Percentiles rank a stretch among this genome's conserved stretches.
Conservation (phyloP, 2,797 vertebrate species). For the Schizopygopsis pylzovi region DNA sequence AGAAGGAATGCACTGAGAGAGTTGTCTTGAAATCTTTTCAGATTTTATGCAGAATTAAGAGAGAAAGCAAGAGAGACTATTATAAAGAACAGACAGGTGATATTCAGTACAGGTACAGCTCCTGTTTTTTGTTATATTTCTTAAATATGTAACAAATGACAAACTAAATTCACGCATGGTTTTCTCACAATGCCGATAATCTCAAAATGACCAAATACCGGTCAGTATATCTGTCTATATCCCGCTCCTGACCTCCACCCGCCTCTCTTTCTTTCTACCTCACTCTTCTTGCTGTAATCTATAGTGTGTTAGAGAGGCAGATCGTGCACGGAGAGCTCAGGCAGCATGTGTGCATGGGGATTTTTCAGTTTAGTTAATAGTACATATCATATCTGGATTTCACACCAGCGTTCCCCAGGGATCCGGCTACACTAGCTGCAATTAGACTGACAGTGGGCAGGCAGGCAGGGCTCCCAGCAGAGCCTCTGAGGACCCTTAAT, state of each 20-base stretch:
- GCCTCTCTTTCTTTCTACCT: background rate
- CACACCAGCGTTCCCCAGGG: constrained; percentile 57
- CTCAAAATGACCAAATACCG: background rate
- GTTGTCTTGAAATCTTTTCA: constrained; percentile 6
- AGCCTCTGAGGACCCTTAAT: constrained; percentile 54
- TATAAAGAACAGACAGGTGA: background rate
- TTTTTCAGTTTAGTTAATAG: constrained; percentile 65
- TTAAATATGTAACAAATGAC: background rate
- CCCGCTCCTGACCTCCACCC: background rate
- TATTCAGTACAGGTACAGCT: background rate
- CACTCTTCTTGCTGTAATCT: constrained; percentile 37
- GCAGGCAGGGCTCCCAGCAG: constrained; percentile 50
- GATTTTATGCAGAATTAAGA: constrained; percentile 1
- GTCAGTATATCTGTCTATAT: background rate
- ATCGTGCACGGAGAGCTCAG: constrained; percentile 1
- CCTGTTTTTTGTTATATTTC: background rate
- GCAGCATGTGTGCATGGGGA: constrained; percentile 48
- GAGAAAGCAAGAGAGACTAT: background rate
- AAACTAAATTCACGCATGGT: background rate
- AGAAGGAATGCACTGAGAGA: constrained; percentile 15
- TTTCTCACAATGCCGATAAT: background rate
- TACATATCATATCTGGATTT: constrained; percentile 69
- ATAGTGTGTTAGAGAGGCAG: constrained; percentile 37
- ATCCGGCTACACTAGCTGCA: constrained; percentile 53
- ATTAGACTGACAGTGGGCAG: constrained; percentile 63